Evolutionary conservation across 2,113 vertebrate genomes (phyloP).

Genomic region (Notiomystis cincta): DNA sequence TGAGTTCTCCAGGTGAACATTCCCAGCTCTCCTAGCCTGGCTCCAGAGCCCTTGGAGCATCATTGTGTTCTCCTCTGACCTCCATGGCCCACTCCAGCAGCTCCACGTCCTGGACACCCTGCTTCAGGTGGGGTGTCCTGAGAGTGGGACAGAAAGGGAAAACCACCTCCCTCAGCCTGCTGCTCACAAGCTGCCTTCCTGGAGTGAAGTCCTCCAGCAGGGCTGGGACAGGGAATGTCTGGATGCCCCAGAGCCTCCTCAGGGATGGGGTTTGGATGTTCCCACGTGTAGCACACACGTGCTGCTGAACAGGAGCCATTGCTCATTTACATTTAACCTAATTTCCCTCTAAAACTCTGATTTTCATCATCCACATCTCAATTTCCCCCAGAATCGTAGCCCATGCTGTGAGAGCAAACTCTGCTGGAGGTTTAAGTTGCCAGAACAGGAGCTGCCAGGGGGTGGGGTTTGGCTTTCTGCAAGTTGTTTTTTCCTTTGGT

Average conservation of each 20-base stretch:
- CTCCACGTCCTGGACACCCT: not conserved
- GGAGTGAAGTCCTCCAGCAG: not conserved
- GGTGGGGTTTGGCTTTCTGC: not conserved
- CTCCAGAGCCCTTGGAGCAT: not conserved
- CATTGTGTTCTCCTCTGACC: not conserved
- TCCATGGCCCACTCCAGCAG: not conserved
- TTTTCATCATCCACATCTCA: not conserved
- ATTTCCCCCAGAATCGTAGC: not conserved
- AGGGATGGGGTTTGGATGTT: fast-evolving
- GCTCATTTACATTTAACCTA: not conserved
- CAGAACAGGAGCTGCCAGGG: not conserved
- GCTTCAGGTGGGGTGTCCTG: not conserved
- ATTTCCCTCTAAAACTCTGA: not conserved
- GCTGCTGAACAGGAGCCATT: not conserved
- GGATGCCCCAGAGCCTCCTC: too few species aligned
- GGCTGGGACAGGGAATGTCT: fast-evolving
- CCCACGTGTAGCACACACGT: fast-evolving
- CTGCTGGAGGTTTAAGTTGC: not conserved
- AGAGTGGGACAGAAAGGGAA: not conserved
- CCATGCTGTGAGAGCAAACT: not conserved
- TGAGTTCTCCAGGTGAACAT: not conserved
- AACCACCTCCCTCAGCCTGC: not conserved
- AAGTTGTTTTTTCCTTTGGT: not conserved
- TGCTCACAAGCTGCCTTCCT: not conserved
- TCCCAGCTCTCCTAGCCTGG: not conserved